A percentile compares a stretch with the other conserved stretches of the same genome.
Conservation (phyloP, 2,888 invertebrate species). For the Catocala sponsa region DNA sequence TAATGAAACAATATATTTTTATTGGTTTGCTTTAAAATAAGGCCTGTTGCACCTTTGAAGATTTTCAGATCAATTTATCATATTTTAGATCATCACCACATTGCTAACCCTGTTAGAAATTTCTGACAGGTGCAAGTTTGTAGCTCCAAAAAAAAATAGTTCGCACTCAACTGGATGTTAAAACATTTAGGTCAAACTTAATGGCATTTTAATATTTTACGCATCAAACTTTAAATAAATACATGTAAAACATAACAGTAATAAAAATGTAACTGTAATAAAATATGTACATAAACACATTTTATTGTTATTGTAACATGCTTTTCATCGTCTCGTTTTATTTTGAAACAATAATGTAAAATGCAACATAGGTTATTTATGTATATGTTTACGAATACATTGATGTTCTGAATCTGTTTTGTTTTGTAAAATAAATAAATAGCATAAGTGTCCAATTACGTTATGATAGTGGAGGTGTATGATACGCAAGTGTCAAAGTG, state of each 20-base stretch:
- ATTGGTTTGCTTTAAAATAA: too few relatives aligned
- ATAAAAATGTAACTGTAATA: conserved; percentile 14
- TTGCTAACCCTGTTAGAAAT: too few relatives aligned
- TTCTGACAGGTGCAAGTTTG: neutral
- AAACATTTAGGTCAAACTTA: conserved; percentile 24
- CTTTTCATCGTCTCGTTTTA: conserved; percentile 26
- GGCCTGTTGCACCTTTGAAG: too few relatives aligned
- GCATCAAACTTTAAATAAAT: conserved; percentile 28
- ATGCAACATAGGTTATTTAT: too few relatives aligned
- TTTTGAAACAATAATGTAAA: conserved; percentile 2
- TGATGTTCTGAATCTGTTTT: too few relatives aligned
- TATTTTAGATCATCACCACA: too few relatives aligned
- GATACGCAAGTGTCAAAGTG: neutral
- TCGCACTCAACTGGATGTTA: neutral
- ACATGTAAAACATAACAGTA: neutral
- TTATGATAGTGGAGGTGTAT: neutral
- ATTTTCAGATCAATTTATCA: too few relatives aligned
- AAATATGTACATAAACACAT: conserved; percentile 31
- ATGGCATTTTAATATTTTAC: conserved; percentile 7
- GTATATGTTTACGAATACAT: too few relatives aligned
- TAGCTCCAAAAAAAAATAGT: too few relatives aligned
- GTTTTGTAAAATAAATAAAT: too few relatives aligned
- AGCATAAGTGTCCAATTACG: too few relatives aligned
- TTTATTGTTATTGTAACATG: conserved; percentile 35
- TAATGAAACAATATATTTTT: too few relatives aligned